phyloP scores from a whole-genome alignment of 2,888 invertebrate species.

The Crepidodera aurea region DNA sequence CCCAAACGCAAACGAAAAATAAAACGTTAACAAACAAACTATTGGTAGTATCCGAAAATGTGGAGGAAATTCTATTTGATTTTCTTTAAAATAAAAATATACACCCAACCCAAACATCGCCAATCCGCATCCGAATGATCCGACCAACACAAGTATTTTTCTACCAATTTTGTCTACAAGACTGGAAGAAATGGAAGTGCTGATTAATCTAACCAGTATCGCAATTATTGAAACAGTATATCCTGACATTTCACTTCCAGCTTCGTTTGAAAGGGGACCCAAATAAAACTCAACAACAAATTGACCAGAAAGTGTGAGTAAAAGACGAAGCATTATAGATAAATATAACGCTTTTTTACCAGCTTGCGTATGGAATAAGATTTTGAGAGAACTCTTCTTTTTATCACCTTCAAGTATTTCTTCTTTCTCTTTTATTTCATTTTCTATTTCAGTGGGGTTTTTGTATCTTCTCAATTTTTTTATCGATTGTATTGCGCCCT shows the following conservation, averaged over 20 bases:
- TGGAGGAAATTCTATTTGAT: background rate
- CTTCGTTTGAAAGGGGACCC: background rate
- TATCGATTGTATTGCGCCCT: background rate
- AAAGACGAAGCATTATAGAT: background rate
- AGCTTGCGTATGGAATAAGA: no score
- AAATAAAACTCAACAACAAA: background rate
- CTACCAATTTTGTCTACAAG: constrained; percentile 79
- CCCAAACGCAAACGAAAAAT: background rate
- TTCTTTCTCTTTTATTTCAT: background rate
- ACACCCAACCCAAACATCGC: constrained; percentile 66
- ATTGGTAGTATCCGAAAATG: background rate
- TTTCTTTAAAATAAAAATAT: constrained; percentile 66
- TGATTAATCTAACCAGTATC: no score
- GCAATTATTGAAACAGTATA: constrained; percentile 76
- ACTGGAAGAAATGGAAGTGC: no score
- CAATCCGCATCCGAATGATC: constrained; percentile 70
- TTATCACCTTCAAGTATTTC: constrained; percentile 62
- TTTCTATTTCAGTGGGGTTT: constrained; percentile 17
- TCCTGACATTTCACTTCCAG: constrained; percentile 54
- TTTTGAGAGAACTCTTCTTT: background rate
- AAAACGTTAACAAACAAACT: background rate
- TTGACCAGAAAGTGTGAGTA: background rate
- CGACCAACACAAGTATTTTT: constrained; percentile 72
- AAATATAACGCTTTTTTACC: background rate
- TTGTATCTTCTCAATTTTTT: background rate